Base-by-base conservation (phyloP, 2,797 vertebrate species). In the Falco novaeseelandiae region DNA sequence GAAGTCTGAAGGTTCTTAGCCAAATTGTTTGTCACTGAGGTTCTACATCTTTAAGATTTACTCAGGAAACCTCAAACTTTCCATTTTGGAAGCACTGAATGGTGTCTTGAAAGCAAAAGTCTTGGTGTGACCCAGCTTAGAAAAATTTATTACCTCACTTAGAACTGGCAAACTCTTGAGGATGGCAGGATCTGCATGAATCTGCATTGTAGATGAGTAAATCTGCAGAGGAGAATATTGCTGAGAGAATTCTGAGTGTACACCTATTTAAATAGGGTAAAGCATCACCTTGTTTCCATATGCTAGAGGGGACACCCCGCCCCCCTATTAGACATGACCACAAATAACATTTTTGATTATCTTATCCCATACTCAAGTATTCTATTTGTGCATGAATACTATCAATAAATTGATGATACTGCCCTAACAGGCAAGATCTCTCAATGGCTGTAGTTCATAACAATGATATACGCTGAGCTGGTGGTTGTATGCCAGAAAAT, bases 131-230 rank as follows among this genome's bases (percentile, higher is more conserved):
- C 38, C 16, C 6, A 59, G 46, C 36, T 57, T 67, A 69, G 80
- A 94, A 93, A 95, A 96, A 96, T 61, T 92, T 48, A 70, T 95
- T 89, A 51, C 49, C 90, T 96, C 91, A 78, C 32, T 81, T 74
- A n/a, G 90, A 97, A 93, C 61, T 95, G 88, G 32, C n/a, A 92
- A 30, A 76, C 44, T 95, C 83, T 63, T 79, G 72, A 89, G 61
- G 38, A 59, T 94, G 91, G 65, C 63, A 93, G 81, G 38, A 77
- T 89, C 63, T 83, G 25, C 30, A 27, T 78, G 59, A 91, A 84
- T 78, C 87, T 93, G 52, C 38, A 85, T 61, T 74, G 69, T 80
- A 87, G 77, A 95, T 87, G 51, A 83, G 58, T 90, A 79, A 57
- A 13, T 40, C 46, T 89, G 22, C 30, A 65, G 36, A 63, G 42